phyloP scores from a whole-genome alignment of 2,113 vertebrate genomes.

The Grus americana region DNA sequence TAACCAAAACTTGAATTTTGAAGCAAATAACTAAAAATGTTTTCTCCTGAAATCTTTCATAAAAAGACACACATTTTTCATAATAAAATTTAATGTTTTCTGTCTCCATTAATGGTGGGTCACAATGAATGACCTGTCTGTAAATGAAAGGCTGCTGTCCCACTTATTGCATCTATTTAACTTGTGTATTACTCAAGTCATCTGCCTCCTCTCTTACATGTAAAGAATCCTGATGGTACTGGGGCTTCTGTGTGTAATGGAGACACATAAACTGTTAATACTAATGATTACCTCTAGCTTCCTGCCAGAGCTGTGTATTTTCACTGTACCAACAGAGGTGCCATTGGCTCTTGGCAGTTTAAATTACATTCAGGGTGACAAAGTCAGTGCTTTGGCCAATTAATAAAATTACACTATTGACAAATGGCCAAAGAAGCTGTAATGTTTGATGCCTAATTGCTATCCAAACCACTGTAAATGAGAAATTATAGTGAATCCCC shows the following conservation, averaged over 20 bases:
- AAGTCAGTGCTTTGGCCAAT: slow-evolving; percentile 14
- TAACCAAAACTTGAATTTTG: not conserved
- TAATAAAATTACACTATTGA: slow-evolving; percentile 11
- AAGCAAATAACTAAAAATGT: not conserved
- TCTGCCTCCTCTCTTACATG: not conserved
- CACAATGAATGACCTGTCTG: not conserved
- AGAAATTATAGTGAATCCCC: not conserved
- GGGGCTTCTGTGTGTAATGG: not conserved
- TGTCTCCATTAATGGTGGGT: not conserved
- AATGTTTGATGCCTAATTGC: not conserved
- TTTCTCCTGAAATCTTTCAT: not conserved
- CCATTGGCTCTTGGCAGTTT: not conserved
- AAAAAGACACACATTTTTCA: not conserved
- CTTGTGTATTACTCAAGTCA: not conserved
- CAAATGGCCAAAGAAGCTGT: not conserved
- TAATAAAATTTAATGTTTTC: not conserved
- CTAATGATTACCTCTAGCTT: not conserved
- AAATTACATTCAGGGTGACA: slow-evolving; percentile 5
- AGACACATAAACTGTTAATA: not conserved
- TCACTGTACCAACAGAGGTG: not conserved
- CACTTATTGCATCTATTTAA: not conserved
- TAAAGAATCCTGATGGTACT: not conserved
- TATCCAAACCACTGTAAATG: not conserved
- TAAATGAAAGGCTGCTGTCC: not conserved
- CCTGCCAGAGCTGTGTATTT: not conserved